phyloP scores from a whole-genome alignment of 1,140 invertebrate genomes.

The Helicoverpa armigera region DNA sequence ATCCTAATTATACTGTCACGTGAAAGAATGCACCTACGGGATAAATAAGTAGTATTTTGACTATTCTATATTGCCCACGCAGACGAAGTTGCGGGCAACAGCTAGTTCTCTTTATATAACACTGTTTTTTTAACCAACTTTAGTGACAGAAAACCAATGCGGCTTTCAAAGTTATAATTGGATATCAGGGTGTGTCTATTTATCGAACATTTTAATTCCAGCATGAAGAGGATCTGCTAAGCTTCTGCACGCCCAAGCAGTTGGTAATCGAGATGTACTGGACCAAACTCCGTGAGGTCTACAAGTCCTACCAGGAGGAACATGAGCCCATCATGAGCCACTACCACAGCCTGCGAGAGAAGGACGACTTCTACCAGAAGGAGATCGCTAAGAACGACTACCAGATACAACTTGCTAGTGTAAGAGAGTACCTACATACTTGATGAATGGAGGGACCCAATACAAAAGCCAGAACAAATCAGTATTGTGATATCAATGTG shows the following conservation, averaged over 20 bases:
- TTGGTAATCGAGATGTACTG: conserved; percentile 79
- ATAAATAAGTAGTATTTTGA: too few species aligned
- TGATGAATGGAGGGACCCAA: not conserved
- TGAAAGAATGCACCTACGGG: too few species aligned
- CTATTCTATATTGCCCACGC: too few species aligned
- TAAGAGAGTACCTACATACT: conserved; percentile 54
- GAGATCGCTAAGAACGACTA: conserved; percentile 80
- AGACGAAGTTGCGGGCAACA: too few species aligned
- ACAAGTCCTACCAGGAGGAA: conserved; percentile 76
- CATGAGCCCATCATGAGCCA: conserved; percentile 84
- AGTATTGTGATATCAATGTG: not conserved
- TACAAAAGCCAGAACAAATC: not conserved
- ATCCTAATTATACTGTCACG: too few species aligned
- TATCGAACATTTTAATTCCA: conserved; percentile 42
- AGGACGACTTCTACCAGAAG: conserved; percentile 80
- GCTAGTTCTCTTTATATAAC: too few species aligned
- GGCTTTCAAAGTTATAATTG: too few species aligned
- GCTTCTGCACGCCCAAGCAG: conserved; percentile 75
- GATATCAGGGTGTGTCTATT: too few species aligned
- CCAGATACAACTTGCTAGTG: conserved; percentile 75
- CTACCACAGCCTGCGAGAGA: conserved; percentile 77
- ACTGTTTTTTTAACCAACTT: too few species aligned
- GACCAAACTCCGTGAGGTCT: conserved; percentile 75
- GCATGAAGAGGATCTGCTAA: conserved; percentile 81
- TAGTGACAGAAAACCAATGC: too few species aligned